These are phyloP conservation scores for Alosa alosa DNA, from an alignment of 2,113 vertebrate species.

Conservation along the genomic window DNA sequence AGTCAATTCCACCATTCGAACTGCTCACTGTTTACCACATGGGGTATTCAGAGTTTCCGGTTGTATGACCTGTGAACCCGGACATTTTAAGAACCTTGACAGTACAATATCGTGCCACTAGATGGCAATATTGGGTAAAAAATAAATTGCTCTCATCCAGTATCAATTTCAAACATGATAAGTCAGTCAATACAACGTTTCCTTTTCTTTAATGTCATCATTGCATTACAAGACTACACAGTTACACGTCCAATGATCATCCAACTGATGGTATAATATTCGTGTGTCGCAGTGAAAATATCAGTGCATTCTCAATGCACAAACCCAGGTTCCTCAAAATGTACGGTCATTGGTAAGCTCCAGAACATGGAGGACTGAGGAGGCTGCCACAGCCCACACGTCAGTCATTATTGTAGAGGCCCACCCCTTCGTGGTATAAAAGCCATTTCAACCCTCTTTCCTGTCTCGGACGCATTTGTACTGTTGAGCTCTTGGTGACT, in stretches of 20 bases:
- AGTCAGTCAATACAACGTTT: not conserved
- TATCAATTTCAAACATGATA: not conserved
- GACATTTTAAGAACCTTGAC: not conserved
- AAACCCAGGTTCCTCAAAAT: not conserved
- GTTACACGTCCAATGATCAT: not conserved
- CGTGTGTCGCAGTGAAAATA: not conserved
- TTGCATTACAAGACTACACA: not conserved
- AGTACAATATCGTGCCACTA: not conserved
- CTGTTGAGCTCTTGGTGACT: not conserved
- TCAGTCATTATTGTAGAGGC: not conserved
- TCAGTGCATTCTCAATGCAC: not conserved
- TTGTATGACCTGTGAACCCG: not conserved
- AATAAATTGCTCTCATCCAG: not conserved
- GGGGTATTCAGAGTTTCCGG: slow-evolving; percentile 43
- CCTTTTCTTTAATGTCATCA: not conserved
- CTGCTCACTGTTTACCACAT: not conserved
- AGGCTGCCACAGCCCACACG: slow-evolving; percentile 6
- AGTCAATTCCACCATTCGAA: not conserved
- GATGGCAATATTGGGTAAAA: not conserved
- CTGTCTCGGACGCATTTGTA: not conserved
- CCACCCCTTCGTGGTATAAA: slow-evolving; percentile 5
- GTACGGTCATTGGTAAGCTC: slow-evolving; percentile 15
- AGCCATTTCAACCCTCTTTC: not conserved
- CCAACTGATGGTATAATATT: not conserved
- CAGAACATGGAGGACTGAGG: slow-evolving; percentile 17